phyloP scores from a whole-genome alignment of 2,113 vertebrate species.

The Cnemophilus loriae region DNA sequence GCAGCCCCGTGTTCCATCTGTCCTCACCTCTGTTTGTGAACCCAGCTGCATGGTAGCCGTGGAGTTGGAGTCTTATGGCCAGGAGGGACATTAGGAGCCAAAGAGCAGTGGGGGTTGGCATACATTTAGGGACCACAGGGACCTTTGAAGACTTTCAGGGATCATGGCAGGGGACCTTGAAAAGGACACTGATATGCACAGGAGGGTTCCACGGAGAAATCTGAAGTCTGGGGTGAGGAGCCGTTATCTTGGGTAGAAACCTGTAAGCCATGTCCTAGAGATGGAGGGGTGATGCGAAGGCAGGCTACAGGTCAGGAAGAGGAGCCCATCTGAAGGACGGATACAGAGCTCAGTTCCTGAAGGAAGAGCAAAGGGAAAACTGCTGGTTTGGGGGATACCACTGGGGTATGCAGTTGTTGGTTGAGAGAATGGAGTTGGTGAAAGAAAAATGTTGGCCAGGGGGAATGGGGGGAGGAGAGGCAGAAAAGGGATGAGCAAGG shows the following conservation, averaged over 20 bases:
- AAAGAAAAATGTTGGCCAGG: not conserved
- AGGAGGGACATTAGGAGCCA: not conserved
- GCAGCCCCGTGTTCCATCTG: not conserved
- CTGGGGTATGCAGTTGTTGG: not conserved
- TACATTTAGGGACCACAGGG: not conserved
- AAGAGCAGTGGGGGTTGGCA: not conserved
- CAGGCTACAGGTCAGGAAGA: not conserved
- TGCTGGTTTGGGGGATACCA: not conserved
- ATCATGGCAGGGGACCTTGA: not conserved
- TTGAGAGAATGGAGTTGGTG: not conserved
- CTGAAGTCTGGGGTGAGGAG: not conserved
- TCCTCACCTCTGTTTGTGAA: accelerated
- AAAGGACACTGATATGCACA: not conserved
- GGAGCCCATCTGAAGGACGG: not conserved
- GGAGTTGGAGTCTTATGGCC: not conserved
- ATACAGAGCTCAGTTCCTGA: not conserved
- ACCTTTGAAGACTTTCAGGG: not conserved
- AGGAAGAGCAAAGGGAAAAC: not conserved
- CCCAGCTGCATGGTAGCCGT: not conserved
- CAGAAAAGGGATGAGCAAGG: not conserved
- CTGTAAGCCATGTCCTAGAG: not conserved
- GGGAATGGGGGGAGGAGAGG: not conserved
- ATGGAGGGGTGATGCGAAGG: accelerated
- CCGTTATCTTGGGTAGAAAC: not conserved
- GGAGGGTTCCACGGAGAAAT: not conserved